Conservation (phyloP, 2,113 vertebrate species). For the Phrynosoma blainvillii region DNA sequence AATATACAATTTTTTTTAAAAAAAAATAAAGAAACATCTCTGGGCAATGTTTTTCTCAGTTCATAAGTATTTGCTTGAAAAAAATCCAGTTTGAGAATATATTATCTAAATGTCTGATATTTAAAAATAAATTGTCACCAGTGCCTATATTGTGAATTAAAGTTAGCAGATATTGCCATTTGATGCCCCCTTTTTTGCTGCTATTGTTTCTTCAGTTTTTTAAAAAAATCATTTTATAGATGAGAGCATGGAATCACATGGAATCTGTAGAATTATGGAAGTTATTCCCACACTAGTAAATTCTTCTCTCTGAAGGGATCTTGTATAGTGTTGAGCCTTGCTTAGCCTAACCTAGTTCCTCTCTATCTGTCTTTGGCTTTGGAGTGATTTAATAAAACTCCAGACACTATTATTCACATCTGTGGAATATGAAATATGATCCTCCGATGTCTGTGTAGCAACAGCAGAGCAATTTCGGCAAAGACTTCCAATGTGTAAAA, state of each 20-base stretch:
- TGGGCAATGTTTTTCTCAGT: constrained; percentile 40
- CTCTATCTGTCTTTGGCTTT: background rate
- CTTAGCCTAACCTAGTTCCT: background rate
- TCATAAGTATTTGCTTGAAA: constrained; percentile 42
- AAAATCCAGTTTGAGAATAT: constrained; percentile 49
- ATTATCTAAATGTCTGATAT: constrained; percentile 34
- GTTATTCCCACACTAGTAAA: background rate
- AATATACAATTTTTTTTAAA: too few species aligned
- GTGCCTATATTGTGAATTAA: background rate
- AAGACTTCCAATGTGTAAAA: background rate
- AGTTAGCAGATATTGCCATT: background rate
- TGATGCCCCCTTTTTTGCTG: constrained; percentile 58
- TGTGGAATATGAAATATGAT: background rate
- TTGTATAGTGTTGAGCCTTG: background rate
- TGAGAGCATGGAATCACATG: background rate
- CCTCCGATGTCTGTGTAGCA: constrained; percentile 8
- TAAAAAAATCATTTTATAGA: constrained; percentile 26
- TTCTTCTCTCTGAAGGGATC: background rate
- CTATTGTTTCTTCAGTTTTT: constrained; percentile 37
- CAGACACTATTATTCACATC: background rate
- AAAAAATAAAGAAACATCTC: background rate
- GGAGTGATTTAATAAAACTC: background rate
- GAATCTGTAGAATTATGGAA: background rate
- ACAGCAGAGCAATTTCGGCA: background rate
- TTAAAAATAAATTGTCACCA: constrained; percentile 11